Conservation (phyloP, 2,888 invertebrate species). For the Galeopsomyia nigrocyanea region DNA sequence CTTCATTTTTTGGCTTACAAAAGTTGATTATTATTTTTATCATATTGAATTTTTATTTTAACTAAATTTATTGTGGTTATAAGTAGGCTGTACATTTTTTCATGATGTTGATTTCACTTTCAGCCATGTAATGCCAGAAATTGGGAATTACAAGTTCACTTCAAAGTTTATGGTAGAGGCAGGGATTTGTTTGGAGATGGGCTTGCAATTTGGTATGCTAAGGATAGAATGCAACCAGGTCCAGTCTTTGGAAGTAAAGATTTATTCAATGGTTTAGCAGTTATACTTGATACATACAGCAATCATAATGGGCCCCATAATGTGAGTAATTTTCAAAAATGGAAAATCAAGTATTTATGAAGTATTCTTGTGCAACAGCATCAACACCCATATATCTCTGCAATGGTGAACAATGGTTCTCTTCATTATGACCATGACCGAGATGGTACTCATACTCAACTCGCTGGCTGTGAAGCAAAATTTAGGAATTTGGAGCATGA, state of each 20-base stretch:
- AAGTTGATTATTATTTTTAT: no score
- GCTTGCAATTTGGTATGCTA: constrained; percentile 94
- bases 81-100: no score
- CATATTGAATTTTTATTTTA: no score
- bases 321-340: constrained; percentile 73
- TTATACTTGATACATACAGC: constrained; percentile 98
- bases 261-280: constrained; percentile 88
- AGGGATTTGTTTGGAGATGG: constrained; percentile 98
- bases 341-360: constrained; percentile 9
- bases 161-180: constrained; percentile 95
- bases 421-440: constrained; percentile 97
- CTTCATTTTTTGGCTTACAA: no score
- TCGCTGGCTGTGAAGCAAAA: constrained; percentile 97
- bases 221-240: constrained; percentile 84
- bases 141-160: constrained; percentile 97
- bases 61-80: no score
- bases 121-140: constrained; percentile 89
- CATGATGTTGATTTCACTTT: constrained; percentile 51
- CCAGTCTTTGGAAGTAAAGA: constrained; percentile 97
- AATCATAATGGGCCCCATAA: constrained; percentile 99
- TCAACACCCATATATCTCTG: constrained; percentile 97
- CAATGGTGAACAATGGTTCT: constrained; percentile 97
- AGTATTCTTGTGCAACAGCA: constrained; percentile 76
- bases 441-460: constrained; percentile 97
- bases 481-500: constrained; percentile 93